Conservation (phyloP, 2,888 invertebrate species). For the Bellardia pandia region DNA sequence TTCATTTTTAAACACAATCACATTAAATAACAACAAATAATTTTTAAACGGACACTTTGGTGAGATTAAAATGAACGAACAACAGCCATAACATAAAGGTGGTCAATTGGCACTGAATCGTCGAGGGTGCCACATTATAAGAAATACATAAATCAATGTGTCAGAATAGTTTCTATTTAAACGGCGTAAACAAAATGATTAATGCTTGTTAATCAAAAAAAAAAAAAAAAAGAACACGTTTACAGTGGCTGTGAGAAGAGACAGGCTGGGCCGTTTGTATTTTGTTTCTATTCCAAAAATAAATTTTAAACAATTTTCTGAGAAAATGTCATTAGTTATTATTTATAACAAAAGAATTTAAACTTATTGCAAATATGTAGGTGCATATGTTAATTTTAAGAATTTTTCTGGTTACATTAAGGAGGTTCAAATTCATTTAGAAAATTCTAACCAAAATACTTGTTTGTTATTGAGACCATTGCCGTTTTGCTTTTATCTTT, state of each 20-base stretch:
- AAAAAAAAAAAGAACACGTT: not conserved
- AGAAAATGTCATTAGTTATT: not conserved
- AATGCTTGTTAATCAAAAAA: conserved; percentile 31
- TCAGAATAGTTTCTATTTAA: conserved; percentile 52
- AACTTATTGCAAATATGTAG: not conserved
- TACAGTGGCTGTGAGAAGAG: not conserved
- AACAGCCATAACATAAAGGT: conserved; percentile 39
- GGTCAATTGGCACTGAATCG: conserved; percentile 64
- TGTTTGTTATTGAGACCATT: too few species aligned
- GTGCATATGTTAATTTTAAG: too few species aligned
- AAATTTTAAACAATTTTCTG: not conserved
- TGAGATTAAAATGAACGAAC: not conserved
- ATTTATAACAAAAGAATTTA: not conserved
- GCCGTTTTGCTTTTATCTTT: too few species aligned
- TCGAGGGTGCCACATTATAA: conserved; percentile 48
- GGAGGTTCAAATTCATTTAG: too few species aligned
- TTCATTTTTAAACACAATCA: conserved; percentile 35
- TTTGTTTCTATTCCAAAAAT: not conserved
- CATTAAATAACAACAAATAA: conserved; percentile 10
- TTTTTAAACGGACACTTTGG: not conserved
- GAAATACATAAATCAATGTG: conserved; percentile 67
- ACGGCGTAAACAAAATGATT: conserved; percentile 54
- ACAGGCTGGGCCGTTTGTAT: too few species aligned
- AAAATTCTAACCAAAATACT: too few species aligned
- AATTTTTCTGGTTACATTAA: too few species aligned